Evolutionary conservation across 2,113 vertebrate genomes (phyloP).

Genomic region (Sigmodon hispidus): DNA sequence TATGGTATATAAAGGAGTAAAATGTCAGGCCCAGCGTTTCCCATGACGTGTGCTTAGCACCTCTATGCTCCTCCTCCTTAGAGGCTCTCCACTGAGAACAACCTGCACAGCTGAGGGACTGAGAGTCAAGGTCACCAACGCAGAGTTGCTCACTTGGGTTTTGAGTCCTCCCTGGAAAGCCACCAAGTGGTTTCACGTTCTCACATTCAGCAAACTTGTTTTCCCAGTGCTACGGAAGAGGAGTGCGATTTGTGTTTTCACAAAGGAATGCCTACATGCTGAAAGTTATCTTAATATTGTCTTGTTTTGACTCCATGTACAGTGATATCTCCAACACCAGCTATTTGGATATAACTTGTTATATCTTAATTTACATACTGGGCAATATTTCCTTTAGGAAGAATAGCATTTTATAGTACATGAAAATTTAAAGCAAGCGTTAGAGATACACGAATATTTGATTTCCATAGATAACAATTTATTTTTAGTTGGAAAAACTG

Average conservation of each 20-base stretch:
- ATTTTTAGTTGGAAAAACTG: slow-evolving; percentile 73
- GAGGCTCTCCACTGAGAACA: neutral
- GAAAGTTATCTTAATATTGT: slow-evolving; percentile 63
- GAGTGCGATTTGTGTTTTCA: slow-evolving; percentile 52
- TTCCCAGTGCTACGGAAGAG: slow-evolving; percentile 56
- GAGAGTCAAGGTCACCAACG: neutral
- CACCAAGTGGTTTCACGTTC: slow-evolving; percentile 59
- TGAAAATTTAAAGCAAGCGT: slow-evolving; percentile 70
- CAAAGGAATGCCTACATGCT: slow-evolving; percentile 47
- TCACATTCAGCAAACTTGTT: slow-evolving; percentile 65
- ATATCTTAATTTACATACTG: slow-evolving; percentile 72
- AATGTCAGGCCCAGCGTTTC: neutral
- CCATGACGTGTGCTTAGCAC: neutral
- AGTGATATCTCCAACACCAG: slow-evolving; percentile 65
- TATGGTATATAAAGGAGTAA: neutral
- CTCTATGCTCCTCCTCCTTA: neutral
- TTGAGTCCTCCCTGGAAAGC: slow-evolving; percentile 58
- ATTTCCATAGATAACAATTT: slow-evolving; percentile 67
- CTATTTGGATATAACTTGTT: slow-evolving; percentile 69
- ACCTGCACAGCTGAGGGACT: neutral
- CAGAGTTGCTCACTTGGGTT: slow-evolving; percentile 47
- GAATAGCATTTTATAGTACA: slow-evolving; percentile 60
- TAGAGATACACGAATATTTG: slow-evolving; percentile 60
- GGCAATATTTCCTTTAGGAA: slow-evolving; percentile 70
- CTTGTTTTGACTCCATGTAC: slow-evolving; percentile 69